Base-by-base conservation (phyloP, 2,113 vertebrate species). In the Narcine bancroftii region DNA sequence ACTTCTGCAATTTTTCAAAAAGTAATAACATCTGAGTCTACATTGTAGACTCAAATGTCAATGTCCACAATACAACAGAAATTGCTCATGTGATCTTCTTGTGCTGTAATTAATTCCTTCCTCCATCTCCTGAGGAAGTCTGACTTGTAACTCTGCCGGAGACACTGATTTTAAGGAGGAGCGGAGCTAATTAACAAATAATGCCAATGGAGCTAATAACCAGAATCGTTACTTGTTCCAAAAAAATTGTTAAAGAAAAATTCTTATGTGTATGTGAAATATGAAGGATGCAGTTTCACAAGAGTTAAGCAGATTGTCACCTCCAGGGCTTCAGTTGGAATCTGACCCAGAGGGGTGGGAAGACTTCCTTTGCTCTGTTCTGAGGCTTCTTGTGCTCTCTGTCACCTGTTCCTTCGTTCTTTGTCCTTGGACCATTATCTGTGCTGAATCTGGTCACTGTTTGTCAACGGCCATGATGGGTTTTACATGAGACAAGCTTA, bases 311-410 rank as follows among this genome's bases (percentile, higher is more conserved):
- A 87, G 81, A 87, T 56, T 29, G 76, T 50, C 76, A 79, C 76
- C 76, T 79, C 76, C 19, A 56, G 81, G 81, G 81, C 56, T 56
- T 63, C 53, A 60, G 81, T 87, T 87, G 56, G 81, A 87, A 60
- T 60, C 53, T 87, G 81, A 87, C 53, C 81, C 81, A 87, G 29
- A 60, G 81, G 33, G 60, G 60, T 85, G 81, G 81, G 81, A 85
- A 56, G 81, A 36, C 81, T n/a, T 87, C 53, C 36, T n/a, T 36
- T 63, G 53, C 17, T 87, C 53, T 85, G 50, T 50, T 85, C 50
- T 60, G 81, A 33, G 81, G 81, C 81, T 63, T n/a, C 7, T 63
- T 36, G 60, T 87, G 56, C 6, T 87, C 29, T 56, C 36, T 60
- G 56, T 87, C 81, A 87, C 53, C 81, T 87, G 81, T 87, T 87